A percentile compares a stretch with the other conserved stretches of the same genome.
Conservation (phyloP, 2,888 invertebrate species). For the Clostera curtula region DNA sequence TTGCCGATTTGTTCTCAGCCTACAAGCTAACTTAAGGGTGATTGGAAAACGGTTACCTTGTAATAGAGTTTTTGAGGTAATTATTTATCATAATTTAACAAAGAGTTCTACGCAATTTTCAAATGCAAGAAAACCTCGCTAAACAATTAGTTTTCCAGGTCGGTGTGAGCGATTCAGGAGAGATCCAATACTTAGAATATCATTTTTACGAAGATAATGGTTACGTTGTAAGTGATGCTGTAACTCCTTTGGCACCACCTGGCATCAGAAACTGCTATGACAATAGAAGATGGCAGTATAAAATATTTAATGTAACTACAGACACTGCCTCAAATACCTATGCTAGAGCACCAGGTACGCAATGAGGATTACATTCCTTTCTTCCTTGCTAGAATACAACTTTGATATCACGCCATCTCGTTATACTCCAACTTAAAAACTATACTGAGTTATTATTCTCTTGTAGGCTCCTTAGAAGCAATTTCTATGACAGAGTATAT, state of each 20-base stretch:
- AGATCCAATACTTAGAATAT: slow-evolving; percentile 78
- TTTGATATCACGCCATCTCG: neutral
- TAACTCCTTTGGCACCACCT: slow-evolving; percentile 34
- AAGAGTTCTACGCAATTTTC: too few species aligned
- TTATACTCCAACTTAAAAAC: neutral
- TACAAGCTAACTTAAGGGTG: slow-evolving; percentile 82
- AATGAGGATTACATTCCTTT: neutral
- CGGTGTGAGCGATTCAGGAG: slow-evolving; percentile 76
- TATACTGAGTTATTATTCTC: neutral
- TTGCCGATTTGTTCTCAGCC: slow-evolving; percentile 80
- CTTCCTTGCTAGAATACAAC: neutral
- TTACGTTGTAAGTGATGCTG: slow-evolving; percentile 67
- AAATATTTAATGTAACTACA: slow-evolving; percentile 66
- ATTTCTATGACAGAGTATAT: slow-evolving; percentile 77
- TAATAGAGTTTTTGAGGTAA: slow-evolving; percentile 78
- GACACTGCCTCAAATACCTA: slow-evolving; percentile 79
- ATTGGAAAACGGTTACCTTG: slow-evolving; percentile 80
- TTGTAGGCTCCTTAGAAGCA: slow-evolving; percentile 77
- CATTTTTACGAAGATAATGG: slow-evolving; percentile 74
- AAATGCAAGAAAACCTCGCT: too few species aligned
- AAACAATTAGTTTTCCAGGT: slow-evolving; percentile 27
- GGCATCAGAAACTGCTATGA: slow-evolving; percentile 77
- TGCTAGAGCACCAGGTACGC: slow-evolving; percentile 79
- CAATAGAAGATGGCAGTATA: slow-evolving; percentile 50
- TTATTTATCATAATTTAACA: too few species aligned